Base-by-base conservation (phyloP, 35 echinoderm and acorn worm species). In the Heliocidaris tuberculata region DNA sequence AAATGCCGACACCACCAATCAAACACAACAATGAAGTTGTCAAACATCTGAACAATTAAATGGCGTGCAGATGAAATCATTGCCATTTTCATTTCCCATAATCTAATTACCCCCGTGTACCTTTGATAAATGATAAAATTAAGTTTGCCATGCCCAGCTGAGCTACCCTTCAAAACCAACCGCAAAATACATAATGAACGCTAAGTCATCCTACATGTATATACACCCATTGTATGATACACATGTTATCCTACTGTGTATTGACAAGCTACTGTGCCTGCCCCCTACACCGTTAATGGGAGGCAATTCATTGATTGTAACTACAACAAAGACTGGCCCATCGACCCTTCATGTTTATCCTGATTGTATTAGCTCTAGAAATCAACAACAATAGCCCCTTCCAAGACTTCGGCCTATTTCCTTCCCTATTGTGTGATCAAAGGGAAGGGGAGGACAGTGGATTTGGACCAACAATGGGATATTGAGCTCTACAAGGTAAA, bases 301-400 rank as follows among this genome's bases (percentile, higher is more conserved):
- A 6, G 87, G 31, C 87, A 89, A 89, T 42, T 89, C 87, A 89
- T 89, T 89, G 87, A 89, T 89, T 47, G 87, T 32, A 89, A 89
- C 87, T 3, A 89, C 31, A 89, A 89, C 87, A 89, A 89, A 47
- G 65, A n/a, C 21, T 6, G 7, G 21, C 65, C 65, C 65, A n/a
- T 78, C 15, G 27, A 78, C 21, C 65, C 21, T 78, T 4, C 0
- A 78, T n/a, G 21, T n/a, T 71, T 78, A 78, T 78, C 19, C 65
- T 78, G 65, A 78, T 78, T 78, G 65, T 78, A 78, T 78, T 78
- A 78, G 65, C 27, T 78, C 27, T 78, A 78, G 65, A 24, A 78
- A 78, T 78, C 65, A 21, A 1, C 60, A 24, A 70, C 65, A 78
- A n/a, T 27, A 78, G 65, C 21, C 6, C 27, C 65, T 19, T 78